Evolutionary conservation across 1,140 invertebrate genomes (phyloP), one percentile per base, ranked within the genome.

Genomic region (Aricia agestis): DNA sequence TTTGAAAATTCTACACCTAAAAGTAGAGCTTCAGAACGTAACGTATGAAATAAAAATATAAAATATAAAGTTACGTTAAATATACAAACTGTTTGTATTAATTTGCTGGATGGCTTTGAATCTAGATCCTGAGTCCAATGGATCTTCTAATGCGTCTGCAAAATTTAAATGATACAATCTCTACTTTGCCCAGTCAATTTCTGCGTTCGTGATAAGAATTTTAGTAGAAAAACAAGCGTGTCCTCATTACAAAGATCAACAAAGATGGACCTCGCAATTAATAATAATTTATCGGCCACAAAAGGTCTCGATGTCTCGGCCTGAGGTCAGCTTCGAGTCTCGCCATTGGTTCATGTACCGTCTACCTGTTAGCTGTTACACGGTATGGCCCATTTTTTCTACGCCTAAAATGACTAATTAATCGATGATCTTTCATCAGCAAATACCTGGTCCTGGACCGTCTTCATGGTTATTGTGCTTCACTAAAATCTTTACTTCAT

Each of bases 341-440:
- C 80, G 79, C 82, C 81, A 84, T 84, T 79, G 82, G 77, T 75
- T 79, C 80, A 6, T 63, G 19, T 63, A 5, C 6, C 19, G 59
- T 63, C 59, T 83, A 83, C 82, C 82, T 83, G 82, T 19, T 32
- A 6, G 32, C 32, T 32, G n/a, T 25, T 59, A 18, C 58, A 59
- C 58, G 58, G 58, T 6, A 15, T 25, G 59, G n/a, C 19, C 59
- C 19, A 63, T 63, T 63, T 63, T 63, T 63, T 63, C 17, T 63
- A 25, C 17, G 18, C 19, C 10, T 11, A 63, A 63, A 63, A 25
- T 63, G 17, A 19, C 59, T 17, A 25, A 19, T 63, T n/a, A n/a
- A n/a, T n/a, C n/a, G n/a, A n/a, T n/a, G n/a, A 13, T 52, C 45
- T 11, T 52, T 13, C 45, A 52, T 52, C 45, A 52, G 10, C 45